phyloP scores from a whole-genome alignment of 1,140 invertebrate species.

The Neotoxoptera formosana region DNA sequence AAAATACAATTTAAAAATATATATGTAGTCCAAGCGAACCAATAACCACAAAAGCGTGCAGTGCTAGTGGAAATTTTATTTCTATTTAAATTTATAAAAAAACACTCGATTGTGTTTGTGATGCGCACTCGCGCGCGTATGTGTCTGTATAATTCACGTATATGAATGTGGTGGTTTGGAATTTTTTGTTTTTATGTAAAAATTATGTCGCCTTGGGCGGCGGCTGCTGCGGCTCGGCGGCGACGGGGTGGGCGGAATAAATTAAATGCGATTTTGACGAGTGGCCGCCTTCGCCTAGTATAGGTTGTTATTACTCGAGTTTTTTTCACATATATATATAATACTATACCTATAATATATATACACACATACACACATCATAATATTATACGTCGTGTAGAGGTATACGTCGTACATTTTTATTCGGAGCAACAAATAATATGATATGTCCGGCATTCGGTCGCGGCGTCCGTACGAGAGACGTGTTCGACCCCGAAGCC shows the following conservation, averaged over 20 bases:
- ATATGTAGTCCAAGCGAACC: too few relatives aligned
- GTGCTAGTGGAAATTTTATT: too few relatives aligned
- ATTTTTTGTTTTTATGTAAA: slow-evolving; percentile 34
- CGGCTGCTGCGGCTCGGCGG: not conserved
- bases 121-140: not conserved
- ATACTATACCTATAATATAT: not conserved
- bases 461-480: not conserved
- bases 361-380: not conserved
- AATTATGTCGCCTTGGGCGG: slow-evolving; percentile 30
- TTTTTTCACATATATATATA: slow-evolving; percentile 6
- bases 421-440: slow-evolving; percentile 44
- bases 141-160: not conserved
- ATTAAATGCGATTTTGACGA: slow-evolving; percentile 55
- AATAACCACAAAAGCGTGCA: too few relatives aligned
- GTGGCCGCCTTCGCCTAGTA: slow-evolving; percentile 4
- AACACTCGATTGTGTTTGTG: not conserved
- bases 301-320: slow-evolving; percentile 8
- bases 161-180: not conserved
- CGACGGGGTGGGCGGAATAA: slow-evolving; percentile 52
- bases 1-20: too few relatives aligned
- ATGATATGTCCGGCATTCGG: slow-evolving; percentile 20
- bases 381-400: not conserved
- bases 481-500: slow-evolving; percentile 32
- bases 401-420: not conserved
- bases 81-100: too few relatives aligned